Percentiles rank a stretch among this genome's conserved stretches.
Conservation (phyloP, 2,888 invertebrate genomes). For the Tipula unca region DNA sequence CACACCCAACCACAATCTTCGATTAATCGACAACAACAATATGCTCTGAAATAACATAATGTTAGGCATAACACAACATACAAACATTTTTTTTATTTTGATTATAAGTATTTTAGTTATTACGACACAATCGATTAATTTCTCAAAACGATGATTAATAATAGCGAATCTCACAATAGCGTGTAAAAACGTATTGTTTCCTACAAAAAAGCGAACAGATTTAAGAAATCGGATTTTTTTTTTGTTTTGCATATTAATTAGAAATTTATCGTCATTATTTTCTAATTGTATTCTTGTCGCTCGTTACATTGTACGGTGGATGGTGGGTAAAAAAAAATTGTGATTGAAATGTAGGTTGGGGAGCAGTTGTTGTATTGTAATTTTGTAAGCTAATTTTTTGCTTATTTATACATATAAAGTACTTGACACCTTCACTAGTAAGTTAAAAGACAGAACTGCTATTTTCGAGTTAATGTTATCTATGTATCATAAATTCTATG, state of each 20-base stretch:
- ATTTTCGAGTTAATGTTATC: no score
- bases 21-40: not conserved
- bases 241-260: slow-evolving; percentile 1
- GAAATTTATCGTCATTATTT: not conserved
- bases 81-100: no score
- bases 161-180: not conserved
- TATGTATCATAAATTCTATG: no score
- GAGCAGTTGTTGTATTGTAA: not conserved
- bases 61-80: not conserved
- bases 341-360: not conserved
- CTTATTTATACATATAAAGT: not conserved
- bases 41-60: not conserved
- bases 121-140: not conserved
- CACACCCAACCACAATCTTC: not conserved
- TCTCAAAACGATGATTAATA: slow-evolving; percentile 8
- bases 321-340: not conserved
- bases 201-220: not conserved
- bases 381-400: not conserved
- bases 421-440: not conserved
- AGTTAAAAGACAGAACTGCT: no score
- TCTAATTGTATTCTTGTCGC: not conserved
- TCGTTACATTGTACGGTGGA: not conserved
- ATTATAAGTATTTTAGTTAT: not conserved
- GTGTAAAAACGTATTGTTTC: not conserved
- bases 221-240: not conserved